Evolutionary conservation across 2,113 vertebrate species (phyloP).

Genomic region (Columba livia): DNA sequence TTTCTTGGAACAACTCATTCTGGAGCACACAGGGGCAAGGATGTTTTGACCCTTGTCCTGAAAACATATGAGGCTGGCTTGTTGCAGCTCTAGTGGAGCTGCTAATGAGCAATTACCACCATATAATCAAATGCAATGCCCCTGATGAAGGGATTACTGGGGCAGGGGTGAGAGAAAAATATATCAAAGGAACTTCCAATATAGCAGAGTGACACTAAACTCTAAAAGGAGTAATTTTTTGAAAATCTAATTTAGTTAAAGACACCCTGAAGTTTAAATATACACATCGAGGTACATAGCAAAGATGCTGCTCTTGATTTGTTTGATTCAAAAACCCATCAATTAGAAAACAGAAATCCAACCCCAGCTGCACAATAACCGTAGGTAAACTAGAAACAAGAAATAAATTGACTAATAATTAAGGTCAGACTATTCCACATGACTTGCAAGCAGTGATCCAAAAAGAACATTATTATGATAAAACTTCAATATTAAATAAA

Average conservation of each 20-base stretch:
- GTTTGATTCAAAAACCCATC: neutral
- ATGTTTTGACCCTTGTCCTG: constrained; percentile 55
- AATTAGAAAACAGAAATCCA: neutral
- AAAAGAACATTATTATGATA: neutral
- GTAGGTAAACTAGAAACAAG: neutral
- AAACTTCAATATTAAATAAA: neutral
- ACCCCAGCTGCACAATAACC: neutral
- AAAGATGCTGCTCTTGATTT: neutral
- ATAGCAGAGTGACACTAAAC: neutral
- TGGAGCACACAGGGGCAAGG: constrained; percentile 33
- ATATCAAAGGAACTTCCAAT: neutral
- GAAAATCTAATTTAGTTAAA: neutral
- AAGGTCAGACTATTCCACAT: neutral
- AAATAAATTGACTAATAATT: neutral
- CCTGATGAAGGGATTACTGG: neutral
- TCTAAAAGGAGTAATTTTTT: neutral
- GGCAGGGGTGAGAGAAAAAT: too few species aligned
- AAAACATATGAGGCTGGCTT: neutral
- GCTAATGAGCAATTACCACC: neutral
- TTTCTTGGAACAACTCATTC: constrained; percentile 47
- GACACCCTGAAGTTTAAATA: neutral
- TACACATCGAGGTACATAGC: neutral
- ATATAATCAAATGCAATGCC: neutral
- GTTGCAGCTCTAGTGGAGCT: neutral
- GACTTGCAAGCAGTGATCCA: neutral